Evolutionary conservation across 2,797 vertebrate species (phyloP).

Genomic region (Chaenodraco wilsoni): DNA sequence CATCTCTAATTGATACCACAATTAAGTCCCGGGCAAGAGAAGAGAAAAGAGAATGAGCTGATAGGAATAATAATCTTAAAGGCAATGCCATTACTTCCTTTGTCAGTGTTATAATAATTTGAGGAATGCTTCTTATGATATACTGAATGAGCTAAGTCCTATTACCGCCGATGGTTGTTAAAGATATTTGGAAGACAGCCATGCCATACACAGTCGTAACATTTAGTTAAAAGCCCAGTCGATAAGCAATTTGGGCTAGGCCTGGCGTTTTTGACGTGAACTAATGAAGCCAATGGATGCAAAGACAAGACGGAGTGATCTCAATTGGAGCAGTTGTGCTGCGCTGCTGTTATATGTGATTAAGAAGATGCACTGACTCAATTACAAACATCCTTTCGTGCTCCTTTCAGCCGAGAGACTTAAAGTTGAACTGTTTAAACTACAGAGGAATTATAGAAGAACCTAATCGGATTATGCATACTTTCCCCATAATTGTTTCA

Average conservation of each 20-base stretch:
- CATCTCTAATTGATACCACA: constrained; percentile 65
- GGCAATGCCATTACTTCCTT: constrained; percentile 62
- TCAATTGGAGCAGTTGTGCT: constrained; percentile 38
- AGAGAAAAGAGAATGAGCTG: constrained; percentile 55
- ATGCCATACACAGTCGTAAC: constrained; percentile 56
- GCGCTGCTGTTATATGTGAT: constrained; percentile 59
- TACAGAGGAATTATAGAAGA: background rate
- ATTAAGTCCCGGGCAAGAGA: constrained; percentile 50
- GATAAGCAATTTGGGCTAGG: constrained; percentile 72
- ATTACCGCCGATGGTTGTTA: constrained; percentile 61
- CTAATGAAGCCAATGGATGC: constrained; percentile 72
- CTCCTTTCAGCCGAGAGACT: constrained; percentile 8
- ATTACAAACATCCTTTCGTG: constrained; percentile 57
- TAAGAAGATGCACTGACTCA: constrained; percentile 59
- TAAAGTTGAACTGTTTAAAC: constrained; percentile 24
- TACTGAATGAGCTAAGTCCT: constrained; percentile 48
- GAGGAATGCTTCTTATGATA: constrained; percentile 61
- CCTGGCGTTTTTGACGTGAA: constrained; percentile 64
- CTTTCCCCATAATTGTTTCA: background rate
- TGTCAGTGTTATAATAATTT: constrained; percentile 65
- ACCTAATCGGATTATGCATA: background rate
- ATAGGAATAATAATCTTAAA: constrained; percentile 65
- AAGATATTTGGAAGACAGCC: constrained; percentile 71
- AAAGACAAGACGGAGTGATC: constrained; percentile 58
- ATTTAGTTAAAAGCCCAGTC: constrained; percentile 76